Percentiles rank a stretch among this genome's conserved stretches.
Evolutionary conservation across 1,140 invertebrate genomes (phyloP).

Genomic region (Drosophila truncata): DNA sequence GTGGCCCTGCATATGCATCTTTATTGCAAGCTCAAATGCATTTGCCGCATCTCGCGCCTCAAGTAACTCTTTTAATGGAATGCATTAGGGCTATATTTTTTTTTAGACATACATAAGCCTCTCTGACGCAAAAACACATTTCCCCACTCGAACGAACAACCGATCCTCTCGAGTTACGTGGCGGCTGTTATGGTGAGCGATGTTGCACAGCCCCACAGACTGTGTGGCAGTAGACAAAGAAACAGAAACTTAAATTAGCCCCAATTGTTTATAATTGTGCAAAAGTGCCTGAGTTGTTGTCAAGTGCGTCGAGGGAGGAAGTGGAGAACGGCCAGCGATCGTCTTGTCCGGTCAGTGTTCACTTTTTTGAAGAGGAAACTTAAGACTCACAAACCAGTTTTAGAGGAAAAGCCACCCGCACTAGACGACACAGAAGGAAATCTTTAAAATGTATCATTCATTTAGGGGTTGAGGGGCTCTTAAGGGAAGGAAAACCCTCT

Average conservation of each 20-base stretch:
- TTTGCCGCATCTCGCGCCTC: conserved; percentile 44
- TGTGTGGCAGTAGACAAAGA: conserved; percentile 12
- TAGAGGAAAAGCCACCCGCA: conserved; percentile 51
- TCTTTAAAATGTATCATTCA: background rate
- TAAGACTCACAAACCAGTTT: conserved; percentile 24
- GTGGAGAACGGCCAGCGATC: conserved; percentile 33
- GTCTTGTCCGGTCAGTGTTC: conserved; percentile 7
- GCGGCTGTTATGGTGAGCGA: conserved; percentile 49
- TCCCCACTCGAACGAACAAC: conserved; percentile 38
- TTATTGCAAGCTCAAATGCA: conserved; percentile 18
- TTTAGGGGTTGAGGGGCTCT: background rate
- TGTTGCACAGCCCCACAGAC: conserved; percentile 19
- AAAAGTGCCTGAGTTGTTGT: conserved; percentile 45
- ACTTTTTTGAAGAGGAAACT: conserved; percentile 38
- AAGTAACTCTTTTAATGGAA: conserved; percentile 72
- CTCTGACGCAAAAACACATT: conserved; percentile 55
- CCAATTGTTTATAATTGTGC: conserved; percentile 80
- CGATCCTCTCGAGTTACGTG: conserved; percentile 62
- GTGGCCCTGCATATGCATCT: conserved; percentile 7
- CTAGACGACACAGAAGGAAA: conserved; percentile 27
- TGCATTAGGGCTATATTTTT: conserved; percentile 68
- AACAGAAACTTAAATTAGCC: conserved; percentile 74
- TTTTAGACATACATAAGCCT: conserved; percentile 14
- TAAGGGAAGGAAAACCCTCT: background rate
- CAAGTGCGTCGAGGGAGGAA: conserved; percentile 72